phyloP scores from a whole-genome alignment of 2,113 vertebrate genomes.

The Lota lota region DNA sequence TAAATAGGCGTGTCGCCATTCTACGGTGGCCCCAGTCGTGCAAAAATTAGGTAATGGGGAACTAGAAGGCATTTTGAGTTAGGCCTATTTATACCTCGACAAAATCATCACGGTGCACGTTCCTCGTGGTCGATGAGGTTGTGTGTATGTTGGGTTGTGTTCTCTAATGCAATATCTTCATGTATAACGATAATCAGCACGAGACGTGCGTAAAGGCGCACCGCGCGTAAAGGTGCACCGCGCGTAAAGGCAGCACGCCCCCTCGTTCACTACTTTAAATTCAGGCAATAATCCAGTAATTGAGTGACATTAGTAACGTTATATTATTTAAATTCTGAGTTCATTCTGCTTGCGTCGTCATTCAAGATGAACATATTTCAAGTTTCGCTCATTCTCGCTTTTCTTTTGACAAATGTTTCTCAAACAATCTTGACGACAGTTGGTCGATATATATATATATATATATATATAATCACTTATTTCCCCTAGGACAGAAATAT shows the following conservation, averaged over 20 bases:
- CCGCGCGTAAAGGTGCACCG: not conserved
- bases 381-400: conserved; percentile 67
- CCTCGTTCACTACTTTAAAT: not conserved
- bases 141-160: too few relatives aligned
- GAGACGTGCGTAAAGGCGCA: conserved; percentile 1
- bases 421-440: conserved; percentile 68
- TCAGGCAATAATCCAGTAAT: not conserved
- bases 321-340: not conserved
- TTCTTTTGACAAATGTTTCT: conserved; percentile 73
- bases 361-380: conserved; percentile 74
- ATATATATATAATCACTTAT: too few relatives aligned
- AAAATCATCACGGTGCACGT: too few relatives aligned
- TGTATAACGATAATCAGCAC: too few relatives aligned
- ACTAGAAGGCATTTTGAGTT: too few relatives aligned
- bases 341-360: not conserved
- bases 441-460: too few relatives aligned
- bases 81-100: too few relatives aligned
- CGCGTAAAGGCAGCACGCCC: not conserved
- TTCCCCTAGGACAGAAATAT: conserved; percentile 82
- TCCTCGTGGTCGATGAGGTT: too few relatives aligned
- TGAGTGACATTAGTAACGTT: not conserved
- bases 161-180: too few relatives aligned
- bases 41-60: too few relatives aligned
- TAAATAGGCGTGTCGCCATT: too few relatives aligned
- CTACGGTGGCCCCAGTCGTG: too few relatives aligned